These are phyloP conservation scores for Nesospiza acunhae DNA, from an alignment of 2,113 vertebrate species.

Conservation along the genomic window DNA sequence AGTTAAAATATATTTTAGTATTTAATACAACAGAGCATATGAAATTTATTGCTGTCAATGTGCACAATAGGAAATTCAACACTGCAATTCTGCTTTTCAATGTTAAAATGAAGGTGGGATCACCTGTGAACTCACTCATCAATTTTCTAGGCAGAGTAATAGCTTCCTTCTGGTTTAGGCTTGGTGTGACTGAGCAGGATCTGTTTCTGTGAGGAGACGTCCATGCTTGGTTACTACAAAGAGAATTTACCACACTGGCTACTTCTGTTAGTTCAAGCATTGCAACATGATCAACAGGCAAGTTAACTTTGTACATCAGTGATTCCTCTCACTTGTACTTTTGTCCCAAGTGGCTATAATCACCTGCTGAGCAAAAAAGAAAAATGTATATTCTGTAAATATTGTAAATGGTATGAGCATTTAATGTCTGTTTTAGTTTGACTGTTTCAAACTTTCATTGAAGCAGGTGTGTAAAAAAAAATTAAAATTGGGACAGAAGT, in stretches of 20 bases:
- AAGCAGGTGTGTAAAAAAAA: conserved; percentile 26
- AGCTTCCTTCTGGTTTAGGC: not conserved
- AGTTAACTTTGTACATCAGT: not conserved
- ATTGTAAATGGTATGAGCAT: conserved; percentile 32
- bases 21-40: conserved; percentile 45
- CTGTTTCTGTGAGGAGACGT: not conserved
- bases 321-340: conserved; percentile 42
- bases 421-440: conserved; percentile 30
- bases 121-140: not conserved
- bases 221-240: not conserved
- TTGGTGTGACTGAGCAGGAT: not conserved
- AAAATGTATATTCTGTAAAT: conserved; percentile 50
- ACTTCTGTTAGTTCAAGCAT: not conserved
- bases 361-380: not conserved
- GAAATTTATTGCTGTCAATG: conserved; percentile 29
- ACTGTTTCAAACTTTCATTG: conserved; percentile 60
- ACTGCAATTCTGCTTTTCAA: not conserved
- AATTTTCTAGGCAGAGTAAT: not conserved
- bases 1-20: conserved; percentile 72
- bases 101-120: not conserved
- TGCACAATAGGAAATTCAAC: conserved; percentile 36
- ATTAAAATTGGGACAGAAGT: conserved; percentile 28
- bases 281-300: not conserved
- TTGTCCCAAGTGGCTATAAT: conserved; percentile 5
- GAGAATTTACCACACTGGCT: not conserved